These are phyloP conservation scores for Argya squamiceps DNA, from an alignment of 2,797 vertebrate genomes.

Conservation along the genomic window DNA sequence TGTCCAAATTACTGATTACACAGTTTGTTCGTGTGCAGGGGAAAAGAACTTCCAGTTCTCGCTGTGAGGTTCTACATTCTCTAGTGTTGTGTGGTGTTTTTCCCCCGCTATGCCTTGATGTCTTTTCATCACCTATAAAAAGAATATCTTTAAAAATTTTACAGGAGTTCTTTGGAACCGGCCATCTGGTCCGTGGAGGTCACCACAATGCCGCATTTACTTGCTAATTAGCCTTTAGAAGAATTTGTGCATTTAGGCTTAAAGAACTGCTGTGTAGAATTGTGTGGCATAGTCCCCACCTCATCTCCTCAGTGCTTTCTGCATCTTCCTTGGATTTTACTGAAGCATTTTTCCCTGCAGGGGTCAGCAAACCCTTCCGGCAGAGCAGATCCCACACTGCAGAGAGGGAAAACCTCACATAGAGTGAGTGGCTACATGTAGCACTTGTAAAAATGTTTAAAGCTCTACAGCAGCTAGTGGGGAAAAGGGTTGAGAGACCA, in stretches of 20 bases:
- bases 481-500: background rate
- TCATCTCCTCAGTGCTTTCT: background rate
- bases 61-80: background rate
- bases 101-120: fast-evolving
- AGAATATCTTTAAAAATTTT: background rate
- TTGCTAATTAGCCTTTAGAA: background rate
- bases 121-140: background rate
- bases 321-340: background rate
- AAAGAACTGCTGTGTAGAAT: background rate
- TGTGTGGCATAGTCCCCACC: background rate
- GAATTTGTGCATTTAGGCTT: background rate
- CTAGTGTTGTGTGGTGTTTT: background rate
- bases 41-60: background rate
- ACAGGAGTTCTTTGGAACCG: background rate
- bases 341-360: background rate
- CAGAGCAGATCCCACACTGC: background rate
- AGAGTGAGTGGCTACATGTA: fast-evolving
- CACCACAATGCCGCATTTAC: background rate
- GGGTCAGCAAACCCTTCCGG: slow-evolving; percentile 5
- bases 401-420: background rate
- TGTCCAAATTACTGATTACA: background rate
- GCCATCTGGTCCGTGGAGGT: background rate
- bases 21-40: background rate
- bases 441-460: background rate
- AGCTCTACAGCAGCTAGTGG: background rate